phyloP scores from a whole-genome alignment of 2,888 invertebrate species.

The Hydropsyche betteni region DNA sequence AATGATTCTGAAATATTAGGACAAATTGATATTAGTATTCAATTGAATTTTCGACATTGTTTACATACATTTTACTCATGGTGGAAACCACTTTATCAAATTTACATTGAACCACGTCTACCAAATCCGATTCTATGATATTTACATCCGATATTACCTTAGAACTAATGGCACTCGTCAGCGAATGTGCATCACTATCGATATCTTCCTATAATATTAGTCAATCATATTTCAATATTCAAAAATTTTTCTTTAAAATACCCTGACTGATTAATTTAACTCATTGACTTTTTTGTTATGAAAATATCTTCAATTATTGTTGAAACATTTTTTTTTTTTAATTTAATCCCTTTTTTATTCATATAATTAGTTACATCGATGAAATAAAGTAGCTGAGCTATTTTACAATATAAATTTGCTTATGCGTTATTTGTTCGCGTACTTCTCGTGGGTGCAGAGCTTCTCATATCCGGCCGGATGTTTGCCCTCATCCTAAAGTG shows the following conservation, averaged over 20 bases:
- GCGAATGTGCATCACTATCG: no score
- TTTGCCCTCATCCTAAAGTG: conserved; percentile 38
- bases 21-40: background rate
- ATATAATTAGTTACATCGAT: no score
- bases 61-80: conserved; percentile 46
- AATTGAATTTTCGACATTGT: conserved; percentile 35
- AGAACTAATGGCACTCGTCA: conserved; percentile 16
- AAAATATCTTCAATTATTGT: no score
- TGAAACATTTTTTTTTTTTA: no score
- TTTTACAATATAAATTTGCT: conserved; percentile 24
- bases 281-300: no score
- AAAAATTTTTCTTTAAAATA: no score
- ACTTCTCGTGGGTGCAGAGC: conserved; percentile 23
- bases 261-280: no score
- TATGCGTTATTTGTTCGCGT: conserved; percentile 25
- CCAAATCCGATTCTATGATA: conserved; percentile 43
- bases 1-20: no score
- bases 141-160: conserved; percentile 39
- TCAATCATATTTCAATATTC: no score
- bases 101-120: conserved; percentile 38
- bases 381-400: no score
- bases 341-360: no score
- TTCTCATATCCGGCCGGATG: conserved; percentile 49
- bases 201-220: no score
- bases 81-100: conserved; percentile 45